Conservation (phyloP, 2,113 vertebrate species). For the Atlantisia rogersi region DNA sequence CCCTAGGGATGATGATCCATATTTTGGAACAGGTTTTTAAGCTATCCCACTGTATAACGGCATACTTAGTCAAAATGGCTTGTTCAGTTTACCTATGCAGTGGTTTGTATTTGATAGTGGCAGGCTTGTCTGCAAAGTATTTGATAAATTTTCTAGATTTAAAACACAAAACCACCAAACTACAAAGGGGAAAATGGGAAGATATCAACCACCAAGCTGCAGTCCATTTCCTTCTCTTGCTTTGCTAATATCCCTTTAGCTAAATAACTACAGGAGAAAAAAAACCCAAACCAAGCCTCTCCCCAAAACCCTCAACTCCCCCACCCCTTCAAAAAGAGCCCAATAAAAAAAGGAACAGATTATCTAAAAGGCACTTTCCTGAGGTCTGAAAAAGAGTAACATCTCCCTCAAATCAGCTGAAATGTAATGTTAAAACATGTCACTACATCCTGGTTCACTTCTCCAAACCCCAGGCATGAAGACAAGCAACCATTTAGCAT, state of each 20-base stretch:
- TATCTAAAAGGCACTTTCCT: accelerated
- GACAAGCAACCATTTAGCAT: background rate
- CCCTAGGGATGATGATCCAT: background rate
- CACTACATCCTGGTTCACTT: background rate
- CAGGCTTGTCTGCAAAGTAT: too few species aligned
- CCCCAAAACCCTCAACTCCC: too few species aligned
- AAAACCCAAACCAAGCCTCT: background rate
- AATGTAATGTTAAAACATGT: background rate
- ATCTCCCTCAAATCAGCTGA: background rate
- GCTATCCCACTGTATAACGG: too few species aligned
- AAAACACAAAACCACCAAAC: background rate
- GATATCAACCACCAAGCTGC: background rate
- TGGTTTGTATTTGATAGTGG: background rate
- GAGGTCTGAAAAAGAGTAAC: background rate
- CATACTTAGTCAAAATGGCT: background rate
- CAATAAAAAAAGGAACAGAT: background rate
- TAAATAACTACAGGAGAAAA: background rate
- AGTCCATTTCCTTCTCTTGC: background rate
- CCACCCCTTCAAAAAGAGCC: too few species aligned
- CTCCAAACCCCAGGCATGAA: accelerated
- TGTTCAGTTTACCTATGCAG: accelerated
- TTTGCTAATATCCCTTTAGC: background rate
- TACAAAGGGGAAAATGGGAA: too few species aligned
- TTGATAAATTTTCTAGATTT: too few species aligned
- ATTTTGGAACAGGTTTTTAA: background rate